Conservation (phyloP, 2,797 vertebrate genomes). For the Microcaecilia unicolor region DNA sequence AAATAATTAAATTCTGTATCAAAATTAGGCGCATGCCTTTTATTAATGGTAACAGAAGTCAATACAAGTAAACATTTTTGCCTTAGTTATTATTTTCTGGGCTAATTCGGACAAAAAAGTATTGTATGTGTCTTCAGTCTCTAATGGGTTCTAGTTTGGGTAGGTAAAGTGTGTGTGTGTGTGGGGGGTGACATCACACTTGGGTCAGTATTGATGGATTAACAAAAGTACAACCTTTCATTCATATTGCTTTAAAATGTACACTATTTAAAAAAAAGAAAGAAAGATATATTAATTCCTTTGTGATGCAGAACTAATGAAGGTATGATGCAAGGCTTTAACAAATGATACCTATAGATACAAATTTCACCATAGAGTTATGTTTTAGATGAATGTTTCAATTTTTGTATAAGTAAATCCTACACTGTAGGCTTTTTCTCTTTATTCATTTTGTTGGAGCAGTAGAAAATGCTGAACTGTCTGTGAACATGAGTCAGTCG, state of each 20-base stretch:
- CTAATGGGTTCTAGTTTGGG: conserved; percentile 27
- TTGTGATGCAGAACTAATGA: conserved; percentile 46
- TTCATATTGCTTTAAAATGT: conserved; percentile 73
- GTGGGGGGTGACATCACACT: conserved; percentile 53
- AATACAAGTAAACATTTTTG: conserved; percentile 40
- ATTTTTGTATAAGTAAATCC: conserved; percentile 54
- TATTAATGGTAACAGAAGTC: conserved; percentile 58
- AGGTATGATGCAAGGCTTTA: conserved; percentile 58
- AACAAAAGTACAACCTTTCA: conserved; percentile 59
- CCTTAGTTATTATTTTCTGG: conserved; percentile 39
- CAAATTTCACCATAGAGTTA: conserved; percentile 57
- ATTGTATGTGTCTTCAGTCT: conserved; percentile 4
- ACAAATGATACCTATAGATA: conserved; percentile 61
- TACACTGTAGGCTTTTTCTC: conserved; percentile 60
- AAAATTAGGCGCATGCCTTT: conserved; percentile 66
- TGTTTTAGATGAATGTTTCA: conserved; percentile 59
- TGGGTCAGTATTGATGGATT: conserved; percentile 46
- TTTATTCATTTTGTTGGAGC: conserved; percentile 44
- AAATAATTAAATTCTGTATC: conserved; percentile 71
- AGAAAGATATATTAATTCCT: conserved; percentile 41
- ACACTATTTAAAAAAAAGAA: conserved; percentile 51
- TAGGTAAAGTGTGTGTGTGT: no score
- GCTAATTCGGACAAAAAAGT: conserved; percentile 38
- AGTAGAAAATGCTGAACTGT: conserved; percentile 66
- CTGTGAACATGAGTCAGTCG: conserved; percentile 56